Conservation (phyloP, 2,888 invertebrate genomes). For the Macropis europaea region DNA sequence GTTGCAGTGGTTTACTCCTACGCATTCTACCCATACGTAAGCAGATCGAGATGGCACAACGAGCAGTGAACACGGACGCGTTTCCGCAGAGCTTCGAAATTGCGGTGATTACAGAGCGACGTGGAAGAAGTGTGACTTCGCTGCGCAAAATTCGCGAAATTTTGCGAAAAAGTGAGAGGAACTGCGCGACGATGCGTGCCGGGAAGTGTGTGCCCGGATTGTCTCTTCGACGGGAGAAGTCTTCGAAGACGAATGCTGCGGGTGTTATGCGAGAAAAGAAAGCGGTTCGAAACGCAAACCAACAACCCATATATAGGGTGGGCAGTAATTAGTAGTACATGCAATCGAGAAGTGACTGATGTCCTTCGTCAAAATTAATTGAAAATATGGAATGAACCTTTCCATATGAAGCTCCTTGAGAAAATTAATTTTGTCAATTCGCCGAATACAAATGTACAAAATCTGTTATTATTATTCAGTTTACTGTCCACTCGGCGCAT, state of each 20-base stretch:
- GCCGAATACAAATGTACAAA: too few relatives aligned
- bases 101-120: background rate
- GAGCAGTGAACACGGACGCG: background rate
- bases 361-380: too few relatives aligned
- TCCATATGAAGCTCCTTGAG: too few relatives aligned
- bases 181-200: background rate
- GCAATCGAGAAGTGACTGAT: too few relatives aligned
- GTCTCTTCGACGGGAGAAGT: background rate
- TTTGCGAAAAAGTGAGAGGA: background rate
- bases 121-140: background rate
- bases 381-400: too few relatives aligned
- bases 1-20: conserved; percentile 69
- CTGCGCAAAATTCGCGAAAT: background rate
- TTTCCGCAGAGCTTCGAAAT: background rate
- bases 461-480: too few relatives aligned
- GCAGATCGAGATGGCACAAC: background rate
- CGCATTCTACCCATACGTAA: conserved; percentile 54
- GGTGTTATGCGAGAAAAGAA: conserved; percentile 20
- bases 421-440: too few relatives aligned
- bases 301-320: background rate
- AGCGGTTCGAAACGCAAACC: conserved; percentile 10
- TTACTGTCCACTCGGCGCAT: too few relatives aligned
- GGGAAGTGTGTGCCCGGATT: background rate
- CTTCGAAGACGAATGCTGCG: background rate
- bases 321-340: too few relatives aligned